phyloP scores from a whole-genome alignment of 2,113 vertebrate species.

The Rhinichthys klamathensis region DNA sequence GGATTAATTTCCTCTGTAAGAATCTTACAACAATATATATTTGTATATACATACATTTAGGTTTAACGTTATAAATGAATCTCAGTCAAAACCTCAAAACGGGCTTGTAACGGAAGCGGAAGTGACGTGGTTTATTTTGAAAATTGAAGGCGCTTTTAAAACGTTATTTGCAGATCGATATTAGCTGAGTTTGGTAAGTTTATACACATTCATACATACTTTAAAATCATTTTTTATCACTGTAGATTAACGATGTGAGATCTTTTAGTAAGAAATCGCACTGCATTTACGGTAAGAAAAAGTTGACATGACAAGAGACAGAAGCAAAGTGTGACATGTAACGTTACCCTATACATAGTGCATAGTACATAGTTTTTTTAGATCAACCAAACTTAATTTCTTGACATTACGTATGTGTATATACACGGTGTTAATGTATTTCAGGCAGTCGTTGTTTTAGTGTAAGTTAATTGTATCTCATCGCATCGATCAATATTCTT shows the following conservation, averaged over 20 bases:
- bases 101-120: conserved; percentile 7
- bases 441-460: background rate
- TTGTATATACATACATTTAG: background rate
- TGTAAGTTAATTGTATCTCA: background rate
- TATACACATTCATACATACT: background rate
- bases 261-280: background rate
- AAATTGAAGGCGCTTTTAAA: conserved; percentile 7
- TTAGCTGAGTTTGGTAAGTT: background rate
- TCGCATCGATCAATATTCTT: background rate
- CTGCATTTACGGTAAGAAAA: background rate
- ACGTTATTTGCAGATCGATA: background rate
- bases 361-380: background rate
- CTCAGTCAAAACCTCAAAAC: background rate
- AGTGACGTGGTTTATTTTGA: conserved; percentile 47
- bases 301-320: background rate
- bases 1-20: background rate
- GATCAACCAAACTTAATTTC: background rate
- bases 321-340: background rate
- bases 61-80: background rate
- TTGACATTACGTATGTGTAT: background rate
- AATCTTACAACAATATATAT: background rate
- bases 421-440: background rate
- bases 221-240: background rate
- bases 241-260: background rate
- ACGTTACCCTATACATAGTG: background rate